Conservation (phyloP, 2,888 invertebrate genomes). For the Ametastegia equiseti region DNA sequence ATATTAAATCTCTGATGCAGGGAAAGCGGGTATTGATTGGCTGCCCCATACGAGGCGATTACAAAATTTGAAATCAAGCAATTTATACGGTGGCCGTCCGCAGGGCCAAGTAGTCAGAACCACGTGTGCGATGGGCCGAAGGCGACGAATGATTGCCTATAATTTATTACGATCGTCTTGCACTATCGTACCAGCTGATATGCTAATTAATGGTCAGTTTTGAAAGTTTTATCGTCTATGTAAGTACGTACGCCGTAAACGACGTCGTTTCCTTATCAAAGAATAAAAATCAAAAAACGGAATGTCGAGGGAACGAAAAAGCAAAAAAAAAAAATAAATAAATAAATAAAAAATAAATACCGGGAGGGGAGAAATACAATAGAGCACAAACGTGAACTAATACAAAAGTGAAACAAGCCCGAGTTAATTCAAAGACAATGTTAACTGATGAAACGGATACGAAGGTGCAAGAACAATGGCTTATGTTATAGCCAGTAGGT, state of each 20-base stretch:
- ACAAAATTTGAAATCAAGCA: slow-evolving; percentile 39
- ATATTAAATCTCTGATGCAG: slow-evolving; percentile 22
- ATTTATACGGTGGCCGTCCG: slow-evolving; percentile 28
- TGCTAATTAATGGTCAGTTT: slow-evolving; percentile 36
- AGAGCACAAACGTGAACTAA: slow-evolving; percentile 8
- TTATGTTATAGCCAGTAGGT: neutral
- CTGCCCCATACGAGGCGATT: slow-evolving; percentile 24
- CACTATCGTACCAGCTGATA: slow-evolving; percentile 31
- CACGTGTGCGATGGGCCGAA: slow-evolving; percentile 40
- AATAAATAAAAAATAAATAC: neutral
- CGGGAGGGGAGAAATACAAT: neutral
- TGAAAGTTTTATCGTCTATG: neutral
- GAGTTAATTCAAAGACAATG: slow-evolving; percentile 67
- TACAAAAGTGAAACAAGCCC: slow-evolving; percentile 64
- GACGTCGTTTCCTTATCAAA: neutral
- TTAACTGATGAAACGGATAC: slow-evolving; percentile 65
- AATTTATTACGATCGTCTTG: slow-evolving; percentile 36
- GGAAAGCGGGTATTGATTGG: slow-evolving; percentile 39
- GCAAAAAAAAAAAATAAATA: neutral
- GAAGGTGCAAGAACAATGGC: slow-evolving; percentile 63
- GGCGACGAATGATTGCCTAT: slow-evolving; percentile 42
- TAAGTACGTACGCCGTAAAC: too few relatives aligned
- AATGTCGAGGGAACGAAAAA: neutral
- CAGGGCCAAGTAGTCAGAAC: slow-evolving; percentile 12
- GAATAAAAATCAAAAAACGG: neutral